Base-by-base conservation (phyloP, 2,113 vertebrate genomes). In the Rhineura floridana region DNA sequence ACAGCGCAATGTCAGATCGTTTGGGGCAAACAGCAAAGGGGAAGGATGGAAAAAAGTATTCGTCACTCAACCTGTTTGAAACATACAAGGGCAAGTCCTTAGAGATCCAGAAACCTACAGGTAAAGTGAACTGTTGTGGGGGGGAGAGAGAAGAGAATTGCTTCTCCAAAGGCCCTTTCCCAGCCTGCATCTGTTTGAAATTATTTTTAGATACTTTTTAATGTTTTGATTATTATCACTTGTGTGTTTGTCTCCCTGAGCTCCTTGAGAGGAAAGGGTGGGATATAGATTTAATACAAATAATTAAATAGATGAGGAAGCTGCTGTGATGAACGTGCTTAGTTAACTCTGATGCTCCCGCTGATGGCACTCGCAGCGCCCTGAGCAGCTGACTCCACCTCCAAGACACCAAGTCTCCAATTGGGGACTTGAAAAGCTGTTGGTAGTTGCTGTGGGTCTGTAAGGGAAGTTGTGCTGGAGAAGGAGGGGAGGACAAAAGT, bases 41-140 rank as follows among this genome's bases (percentile, higher is more conserved):
- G 97, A 99, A 99, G 98, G 98, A 99, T 98, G 98, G 98, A 98
- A 99, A 99, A 98, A 99, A 99, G 98, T 99, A 99, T 97, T 98
- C 98, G 93, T 99, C 98, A 93, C 98, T 99, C 98, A 99, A 98
- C 98, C 97, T 99, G 98, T 99, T 98, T 98, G 98, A 99, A 98
- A 99, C 98, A 62, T 99, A 99, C 97, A 99, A 98, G 98, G 98
- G 98, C 97, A 98, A 99, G 97, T 98, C 98, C 97, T 97, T 99
- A 97, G 98, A 99, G 98, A 96, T 98, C 97, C 98, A 98, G 98
- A 99, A 98, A 97, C 98, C 98, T 95, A 95, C 98, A 97, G 98
- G 98, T 99, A 93, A 98, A 97, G 96, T 93, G 87, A 82, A 30
- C 9, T 0, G 36, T n/a, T 25, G 30, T 83, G 76, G 2, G 23